Base-by-base conservation (phyloP, 2,888 invertebrate species). In the Epirrita christyi region DNA sequence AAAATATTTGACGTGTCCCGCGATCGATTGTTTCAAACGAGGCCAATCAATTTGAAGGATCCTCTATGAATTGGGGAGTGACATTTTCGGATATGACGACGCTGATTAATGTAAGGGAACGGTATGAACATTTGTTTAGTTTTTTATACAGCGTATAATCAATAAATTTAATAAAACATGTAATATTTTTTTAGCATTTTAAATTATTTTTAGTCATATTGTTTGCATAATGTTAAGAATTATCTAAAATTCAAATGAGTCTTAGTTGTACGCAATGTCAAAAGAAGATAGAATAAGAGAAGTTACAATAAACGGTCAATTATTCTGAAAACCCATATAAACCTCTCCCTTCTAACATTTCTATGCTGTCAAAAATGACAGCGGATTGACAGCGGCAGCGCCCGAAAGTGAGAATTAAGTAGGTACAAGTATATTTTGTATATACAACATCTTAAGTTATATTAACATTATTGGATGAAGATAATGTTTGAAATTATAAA, bases 11-110 rank as follows among this genome's bases (percentile, higher is more conserved):
- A 28, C 28, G 40, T 32, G 41, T 40, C 14, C 29, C 42, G n/a
- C 53, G 47, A 59, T 59, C 53, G 66, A 66, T 63, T 64, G 66
- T 61, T 66, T 64, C 57, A 52, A 64, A 66, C 61, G 64, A 64
- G 59, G 59, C 46, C 63, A 57, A 64, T 66, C 64, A 63, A 66
- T 64, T 62, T 49, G 46, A 52, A 49, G 43, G 61, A 48, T 59
- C 54, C 45, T 53, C 42, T 48, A 51, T 49, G 49, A 52, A 44
- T 55, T 15, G 43, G 37, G 41, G 47, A 44, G 27, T 59, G 61
- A 55, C 52, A 52, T 43, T 51, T 53, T 51, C 28, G 29, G 44
- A 51, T 46, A 27, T 32, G 13, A 36, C 42, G 50, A 27, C 13
- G 11, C 14, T 0, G 38, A 52, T 15, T 52, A 54, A 60, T 55